Evolutionary conservation across 2,797 vertebrate genomes (phyloP).

Genomic region (Muscicapa comitata): DNA sequence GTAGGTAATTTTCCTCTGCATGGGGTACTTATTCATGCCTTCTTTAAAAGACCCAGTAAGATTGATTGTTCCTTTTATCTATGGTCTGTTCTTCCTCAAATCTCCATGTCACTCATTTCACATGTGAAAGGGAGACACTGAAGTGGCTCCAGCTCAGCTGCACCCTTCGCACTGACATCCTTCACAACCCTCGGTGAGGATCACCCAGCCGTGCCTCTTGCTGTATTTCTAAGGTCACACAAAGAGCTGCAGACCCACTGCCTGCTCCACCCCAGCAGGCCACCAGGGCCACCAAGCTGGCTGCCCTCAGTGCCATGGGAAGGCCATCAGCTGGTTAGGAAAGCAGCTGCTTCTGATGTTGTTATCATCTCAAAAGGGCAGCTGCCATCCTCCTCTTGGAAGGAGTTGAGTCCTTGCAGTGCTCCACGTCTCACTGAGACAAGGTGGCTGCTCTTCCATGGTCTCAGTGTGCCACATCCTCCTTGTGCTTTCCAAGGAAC

Average conservation of each 20-base stretch:
- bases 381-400: neutral
- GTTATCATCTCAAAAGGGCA: neutral
- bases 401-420: neutral
- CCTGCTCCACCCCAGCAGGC: neutral
- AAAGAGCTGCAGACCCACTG: neutral
- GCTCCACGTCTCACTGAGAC: neutral
- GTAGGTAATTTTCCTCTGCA: neutral
- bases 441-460: neutral
- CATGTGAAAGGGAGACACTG: neutral
- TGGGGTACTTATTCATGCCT: neutral
- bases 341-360: neutral
- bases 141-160: neutral
- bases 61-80: neutral
- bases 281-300: neutral
- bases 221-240: neutral
- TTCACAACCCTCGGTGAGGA: fast-evolving
- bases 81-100: neutral
- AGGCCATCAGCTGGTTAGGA: neutral
- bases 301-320: neutral
- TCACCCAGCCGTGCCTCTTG: fast-evolving
- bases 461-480: fast-evolving
- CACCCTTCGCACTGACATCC: neutral
- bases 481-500: neutral
- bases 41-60: neutral
- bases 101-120: neutral